A percentile compares a stretch with the other conserved stretches of the same genome.
These are phyloP conservation scores for Psilopogon haemacephalus DNA, from an alignment of 2,113 vertebrate species.

Conservation along the genomic window DNA sequence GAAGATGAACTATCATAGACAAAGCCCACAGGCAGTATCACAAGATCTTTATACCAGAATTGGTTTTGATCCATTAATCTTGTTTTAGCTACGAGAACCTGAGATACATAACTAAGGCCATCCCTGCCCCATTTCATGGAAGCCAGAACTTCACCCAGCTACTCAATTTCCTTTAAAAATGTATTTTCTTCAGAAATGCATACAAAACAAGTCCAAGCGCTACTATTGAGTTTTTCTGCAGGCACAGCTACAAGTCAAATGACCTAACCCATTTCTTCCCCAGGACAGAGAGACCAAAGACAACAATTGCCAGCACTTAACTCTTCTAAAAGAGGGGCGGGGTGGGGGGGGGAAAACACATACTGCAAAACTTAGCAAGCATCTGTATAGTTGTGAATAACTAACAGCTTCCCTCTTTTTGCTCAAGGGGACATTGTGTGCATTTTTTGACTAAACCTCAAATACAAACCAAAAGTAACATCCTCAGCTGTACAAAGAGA, in stretches of 20 bases:
- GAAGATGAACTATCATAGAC: not conserved
- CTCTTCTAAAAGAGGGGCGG: not conserved
- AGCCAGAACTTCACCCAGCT: not conserved
- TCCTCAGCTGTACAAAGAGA: constrained; percentile 55
- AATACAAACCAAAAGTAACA: constrained; percentile 67
- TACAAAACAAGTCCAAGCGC: not conserved
- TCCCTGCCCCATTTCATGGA: rapidly evolving
- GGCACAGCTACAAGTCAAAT: not conserved
- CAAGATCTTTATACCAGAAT: not conserved
- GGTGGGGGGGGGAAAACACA: no score
- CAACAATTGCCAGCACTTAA: not conserved
- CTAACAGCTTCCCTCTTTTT: not conserved
- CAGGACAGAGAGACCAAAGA: not conserved
- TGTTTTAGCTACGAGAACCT: not conserved
- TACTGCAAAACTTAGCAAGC: not conserved
- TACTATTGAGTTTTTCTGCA: not conserved
- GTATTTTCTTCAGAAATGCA: not conserved
- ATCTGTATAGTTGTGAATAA: constrained; percentile 31
- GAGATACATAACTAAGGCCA: not conserved
- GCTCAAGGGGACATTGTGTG: constrained; percentile 50
- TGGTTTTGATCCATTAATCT: not conserved
- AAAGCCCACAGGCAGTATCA: not conserved
- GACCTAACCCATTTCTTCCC: not conserved
- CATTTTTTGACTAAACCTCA: constrained; percentile 70
- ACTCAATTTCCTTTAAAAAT: not conserved